Evolutionary conservation across 2,113 vertebrate genomes (phyloP).

Genomic region (Scatophagus argus): DNA sequence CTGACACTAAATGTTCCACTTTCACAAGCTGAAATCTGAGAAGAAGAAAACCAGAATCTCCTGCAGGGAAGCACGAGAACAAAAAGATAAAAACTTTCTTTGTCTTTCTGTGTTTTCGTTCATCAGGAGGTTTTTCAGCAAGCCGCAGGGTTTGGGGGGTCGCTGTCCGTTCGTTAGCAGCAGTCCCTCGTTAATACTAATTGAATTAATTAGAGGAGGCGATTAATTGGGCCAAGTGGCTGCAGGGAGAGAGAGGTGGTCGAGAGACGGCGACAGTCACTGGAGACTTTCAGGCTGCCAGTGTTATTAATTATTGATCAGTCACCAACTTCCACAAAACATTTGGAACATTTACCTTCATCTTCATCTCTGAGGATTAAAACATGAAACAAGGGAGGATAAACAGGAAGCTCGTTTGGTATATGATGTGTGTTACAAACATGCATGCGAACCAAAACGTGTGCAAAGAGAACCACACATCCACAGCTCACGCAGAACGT

Average conservation of each 20-base stretch:
- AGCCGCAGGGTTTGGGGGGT: conserved; percentile 1
- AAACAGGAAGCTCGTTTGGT: too few relatives aligned
- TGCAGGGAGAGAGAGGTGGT: conserved; percentile 43
- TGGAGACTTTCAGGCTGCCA: conserved; percentile 20
- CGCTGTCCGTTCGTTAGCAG: conserved; percentile 19
- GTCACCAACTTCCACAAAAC: conserved; percentile 12
- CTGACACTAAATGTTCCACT: conserved; percentile 6
- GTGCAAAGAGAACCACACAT: too few relatives aligned
- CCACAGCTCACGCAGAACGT: too few relatives aligned
- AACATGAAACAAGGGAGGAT: too few relatives aligned
- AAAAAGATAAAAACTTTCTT: conserved; percentile 34
- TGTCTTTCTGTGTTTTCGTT: conserved; percentile 21
- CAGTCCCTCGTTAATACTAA: conserved; percentile 37
- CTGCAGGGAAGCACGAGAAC: conserved; percentile 29
- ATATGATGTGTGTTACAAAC: too few relatives aligned
- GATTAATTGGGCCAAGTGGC: conserved; percentile 52
- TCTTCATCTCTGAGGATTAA: neutral
- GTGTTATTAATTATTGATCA: conserved; percentile 57
- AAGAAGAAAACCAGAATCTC: neutral
- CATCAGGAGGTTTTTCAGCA: neutral
- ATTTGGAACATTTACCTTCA: neutral
- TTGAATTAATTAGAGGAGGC: conserved; percentile 46
- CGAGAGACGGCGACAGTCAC: conserved; percentile 27
- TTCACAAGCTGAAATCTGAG: conserved; percentile 7
- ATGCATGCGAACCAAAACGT: too few relatives aligned